Evolutionary conservation across 2,888 invertebrate genomes (phyloP).

Genomic region (Carabus problematicus): DNA sequence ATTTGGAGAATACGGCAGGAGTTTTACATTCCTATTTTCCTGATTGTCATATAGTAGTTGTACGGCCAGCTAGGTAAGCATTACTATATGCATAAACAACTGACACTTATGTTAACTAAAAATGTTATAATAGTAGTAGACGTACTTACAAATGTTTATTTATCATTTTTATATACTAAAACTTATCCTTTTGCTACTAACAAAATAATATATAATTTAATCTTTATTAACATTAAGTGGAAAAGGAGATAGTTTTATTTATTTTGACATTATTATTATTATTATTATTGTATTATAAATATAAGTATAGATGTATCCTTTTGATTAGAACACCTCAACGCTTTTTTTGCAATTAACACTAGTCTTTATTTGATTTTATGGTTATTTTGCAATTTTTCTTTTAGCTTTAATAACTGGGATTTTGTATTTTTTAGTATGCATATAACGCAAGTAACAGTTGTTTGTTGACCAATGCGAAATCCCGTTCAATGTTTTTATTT

Average conservation of each 20-base stretch:
- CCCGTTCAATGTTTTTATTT: background rate
- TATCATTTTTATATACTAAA: too few relatives aligned
- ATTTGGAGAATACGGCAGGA: conserved; percentile 78
- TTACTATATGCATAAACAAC: conserved; percentile 27
- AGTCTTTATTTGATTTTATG: conserved; percentile 1
- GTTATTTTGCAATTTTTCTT: background rate
- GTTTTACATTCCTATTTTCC: conserved; percentile 75
- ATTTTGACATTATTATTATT: background rate
- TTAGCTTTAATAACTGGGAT: too few relatives aligned
- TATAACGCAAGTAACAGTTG: too few relatives aligned
- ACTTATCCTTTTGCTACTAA: background rate
- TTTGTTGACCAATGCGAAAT: too few relatives aligned
- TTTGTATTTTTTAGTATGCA: too few relatives aligned
- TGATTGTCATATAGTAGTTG: conserved; percentile 72
- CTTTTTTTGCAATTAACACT: conserved; percentile 3
- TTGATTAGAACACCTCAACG: background rate
- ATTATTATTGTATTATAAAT: too few relatives aligned
- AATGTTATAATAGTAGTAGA: too few relatives aligned
- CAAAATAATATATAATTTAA: background rate
- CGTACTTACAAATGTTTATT: too few relatives aligned
- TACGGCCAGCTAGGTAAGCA: conserved; percentile 74
- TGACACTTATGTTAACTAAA: conserved; percentile 35
- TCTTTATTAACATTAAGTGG: background rate
- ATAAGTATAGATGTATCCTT: conserved; percentile 1
- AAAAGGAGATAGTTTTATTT: background rate